Conservation (phyloP, 2,888 invertebrate genomes). For the Ecdyonurus torrentis region DNA sequence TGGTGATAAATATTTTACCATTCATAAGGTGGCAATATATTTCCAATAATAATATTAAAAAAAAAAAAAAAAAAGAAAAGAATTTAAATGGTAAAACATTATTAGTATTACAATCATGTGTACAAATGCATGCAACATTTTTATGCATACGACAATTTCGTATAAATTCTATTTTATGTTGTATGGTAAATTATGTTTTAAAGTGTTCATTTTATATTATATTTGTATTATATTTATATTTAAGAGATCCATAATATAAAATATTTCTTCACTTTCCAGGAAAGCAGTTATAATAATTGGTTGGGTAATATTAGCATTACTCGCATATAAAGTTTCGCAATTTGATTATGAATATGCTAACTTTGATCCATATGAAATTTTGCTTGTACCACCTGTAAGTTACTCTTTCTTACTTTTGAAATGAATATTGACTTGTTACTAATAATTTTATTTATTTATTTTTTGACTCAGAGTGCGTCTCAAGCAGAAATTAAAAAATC, state of each 20-base stretch:
- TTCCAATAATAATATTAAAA: no score
- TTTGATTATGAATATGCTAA: constrained; percentile 98
- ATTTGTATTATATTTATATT: constrained; percentile 5
- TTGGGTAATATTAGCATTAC: constrained; percentile 62
- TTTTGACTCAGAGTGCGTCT: constrained; percentile 54
- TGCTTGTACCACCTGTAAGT: constrained; percentile 65
- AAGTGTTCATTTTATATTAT: constrained; percentile 7
- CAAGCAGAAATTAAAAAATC: constrained; percentile 86
- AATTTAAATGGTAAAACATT: no score
- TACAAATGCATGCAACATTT: no score
- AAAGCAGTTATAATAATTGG: constrained; percentile 63
- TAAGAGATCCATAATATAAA: not conserved
- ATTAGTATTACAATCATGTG: no score
- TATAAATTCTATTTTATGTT: no score
- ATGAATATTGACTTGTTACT: not conserved
- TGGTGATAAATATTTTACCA: no score
- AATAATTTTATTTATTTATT: constrained; percentile 1
- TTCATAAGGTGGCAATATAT: no score
- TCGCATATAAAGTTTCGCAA: constrained; percentile 85
- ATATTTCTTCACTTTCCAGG: constrained; percentile 28
- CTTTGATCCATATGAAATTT: constrained; percentile 96
- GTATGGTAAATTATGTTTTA: not conserved
- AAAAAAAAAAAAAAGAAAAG: no score
- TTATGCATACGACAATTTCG: no score
- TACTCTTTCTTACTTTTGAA: not conserved